Evolutionary conservation across 2,888 invertebrate species (phyloP), one percentile per base, ranked within the genome.

Genomic region (Steinernema carpocapsae): DNA sequence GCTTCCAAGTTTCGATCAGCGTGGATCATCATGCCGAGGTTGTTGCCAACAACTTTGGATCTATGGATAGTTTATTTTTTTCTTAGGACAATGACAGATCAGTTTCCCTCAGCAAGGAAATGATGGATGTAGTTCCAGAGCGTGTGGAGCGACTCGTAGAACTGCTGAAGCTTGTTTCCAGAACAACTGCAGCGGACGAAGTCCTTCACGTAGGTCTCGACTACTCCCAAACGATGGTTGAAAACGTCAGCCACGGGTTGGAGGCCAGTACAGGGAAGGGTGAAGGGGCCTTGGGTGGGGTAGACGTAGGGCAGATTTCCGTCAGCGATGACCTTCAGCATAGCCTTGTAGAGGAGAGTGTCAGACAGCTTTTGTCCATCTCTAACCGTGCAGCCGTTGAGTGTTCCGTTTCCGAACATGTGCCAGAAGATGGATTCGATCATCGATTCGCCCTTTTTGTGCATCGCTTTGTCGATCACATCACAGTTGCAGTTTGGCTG

Each of bases 211-310:
- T 10, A 10, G 14, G 12, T 19, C 12, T 51, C 19, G 12, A 51
- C 12, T 19, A 12, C 51, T 19, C n/a, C 19, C 51, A 51, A 10
- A 19, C 7, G 51, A n/a, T 6, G 12, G 19, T 51, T 19, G 19
- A 51, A 51, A 6, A 12, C 6, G 6, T 51, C 12, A 19, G n/a
- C 19, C 6, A 6, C 6, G 10, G 51, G 51, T 19, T 51, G 7
- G 6, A 51, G 19, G 51, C 12, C 51, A 6, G 10, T 19, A 19
- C 51, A 51, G 12, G 7, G 12, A 19, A 51, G 51, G 19, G 51
- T 19, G 51, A 51, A 51, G 51, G 51, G 51, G 19, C 51, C 12
- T 19, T 51, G 12, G 51, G 51, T 51, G 51, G n/a, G n/a, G n/a
- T n/a, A n/a, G n/a, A n/a, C n/a, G n/a, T 51, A 19, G 12, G 12